phyloP scores from a whole-genome alignment of 2,797 vertebrate species.

The Bradypus variegatus region DNA sequence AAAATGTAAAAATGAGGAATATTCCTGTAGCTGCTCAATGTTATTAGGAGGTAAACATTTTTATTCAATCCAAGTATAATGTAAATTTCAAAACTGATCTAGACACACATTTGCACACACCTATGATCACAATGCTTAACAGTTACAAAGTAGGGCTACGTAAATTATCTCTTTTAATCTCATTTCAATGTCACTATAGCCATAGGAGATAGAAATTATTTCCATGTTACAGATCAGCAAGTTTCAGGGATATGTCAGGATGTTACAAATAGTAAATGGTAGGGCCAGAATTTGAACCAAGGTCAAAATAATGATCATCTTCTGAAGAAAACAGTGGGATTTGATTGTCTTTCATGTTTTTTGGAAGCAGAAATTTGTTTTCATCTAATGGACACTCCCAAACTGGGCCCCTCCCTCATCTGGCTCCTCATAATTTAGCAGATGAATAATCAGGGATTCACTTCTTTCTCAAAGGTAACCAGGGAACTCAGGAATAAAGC shows the following conservation, averaged over 20 bases:
- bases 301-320: background rate
- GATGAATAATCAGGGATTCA: background rate
- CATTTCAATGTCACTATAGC: background rate
- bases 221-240: background rate
- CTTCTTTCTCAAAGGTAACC: background rate
- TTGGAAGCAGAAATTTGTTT: background rate
- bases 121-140: background rate
- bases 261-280: background rate
- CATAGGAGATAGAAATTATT: background rate
- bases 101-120: background rate
- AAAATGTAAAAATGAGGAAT: background rate
- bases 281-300: background rate
- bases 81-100: background rate
- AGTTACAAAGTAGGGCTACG: background rate
- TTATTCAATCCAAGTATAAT: background rate
- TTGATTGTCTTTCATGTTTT: background rate
- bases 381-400: background rate
- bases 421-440: background rate
- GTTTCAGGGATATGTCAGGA: background rate
- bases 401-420: background rate
- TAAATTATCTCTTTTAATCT: background rate
- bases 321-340: background rate
- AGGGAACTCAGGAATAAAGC: background rate
- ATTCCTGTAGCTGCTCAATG: background rate
- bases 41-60: background rate